Conservation (phyloP, 2,888 invertebrate genomes). For the Hirtodrosophila confusa region DNA sequence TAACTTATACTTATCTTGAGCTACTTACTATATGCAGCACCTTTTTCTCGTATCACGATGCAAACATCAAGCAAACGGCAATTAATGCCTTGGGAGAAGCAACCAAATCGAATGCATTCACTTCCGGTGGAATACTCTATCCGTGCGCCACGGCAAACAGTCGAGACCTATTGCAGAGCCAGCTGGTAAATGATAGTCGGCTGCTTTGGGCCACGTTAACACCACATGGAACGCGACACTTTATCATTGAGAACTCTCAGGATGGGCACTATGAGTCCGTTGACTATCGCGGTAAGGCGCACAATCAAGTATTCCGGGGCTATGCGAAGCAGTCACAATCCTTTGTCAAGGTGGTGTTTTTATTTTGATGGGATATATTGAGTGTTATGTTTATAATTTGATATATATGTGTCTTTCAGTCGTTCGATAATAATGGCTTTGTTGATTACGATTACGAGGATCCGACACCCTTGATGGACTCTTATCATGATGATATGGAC, state of each 20-base stretch:
- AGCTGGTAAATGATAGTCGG: conserved; percentile 87
- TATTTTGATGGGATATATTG: neutral
- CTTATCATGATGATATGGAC: conserved; percentile 88
- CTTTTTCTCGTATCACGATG: conserved; percentile 83
- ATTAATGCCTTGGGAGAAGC: conserved; percentile 86
- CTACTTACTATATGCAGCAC: conserved; percentile 72
- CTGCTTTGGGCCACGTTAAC: conserved; percentile 94
- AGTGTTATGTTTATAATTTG: neutral
- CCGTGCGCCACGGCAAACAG: conserved; percentile 85
- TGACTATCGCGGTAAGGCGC: conserved; percentile 84
- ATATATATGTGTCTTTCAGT: conserved; percentile 61
- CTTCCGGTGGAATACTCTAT: conserved; percentile 86
- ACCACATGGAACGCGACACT: conserved; percentile 92
- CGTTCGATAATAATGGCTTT: conserved; percentile 90
- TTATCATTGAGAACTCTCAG: conserved; percentile 85
- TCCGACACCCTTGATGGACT: conserved; percentile 90
- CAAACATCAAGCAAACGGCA: conserved; percentile 85
- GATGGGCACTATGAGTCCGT: conserved; percentile 90
- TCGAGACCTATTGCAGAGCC: conserved; percentile 83
- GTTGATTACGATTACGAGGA: conserved; percentile 93
- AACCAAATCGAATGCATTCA: conserved; percentile 84
- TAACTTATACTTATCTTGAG: neutral
- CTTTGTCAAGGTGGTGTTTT: conserved; percentile 79
- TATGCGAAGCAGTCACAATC: conserved; percentile 79
- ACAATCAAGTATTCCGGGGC: conserved; percentile 77